A percentile compares a stretch with the other conserved stretches of the same genome.
Evolutionary conservation across 2,888 invertebrate genomes (phyloP).

Genomic region (Perdita meconis): DNA sequence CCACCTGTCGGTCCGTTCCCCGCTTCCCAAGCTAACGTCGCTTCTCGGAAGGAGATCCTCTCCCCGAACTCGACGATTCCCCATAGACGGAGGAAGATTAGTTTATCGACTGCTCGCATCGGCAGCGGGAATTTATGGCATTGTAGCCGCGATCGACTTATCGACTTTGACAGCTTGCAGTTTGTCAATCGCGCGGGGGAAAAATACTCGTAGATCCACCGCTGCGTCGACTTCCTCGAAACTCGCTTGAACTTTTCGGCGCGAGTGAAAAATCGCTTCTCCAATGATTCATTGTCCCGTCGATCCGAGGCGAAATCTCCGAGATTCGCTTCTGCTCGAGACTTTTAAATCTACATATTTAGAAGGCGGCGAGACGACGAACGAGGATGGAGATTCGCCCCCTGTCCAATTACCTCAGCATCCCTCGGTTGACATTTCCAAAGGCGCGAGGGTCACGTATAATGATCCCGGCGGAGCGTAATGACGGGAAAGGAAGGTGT

Average conservation of each 20-base stretch:
- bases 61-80: neutral
- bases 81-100: neutral
- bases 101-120: slow-evolving; percentile 7
- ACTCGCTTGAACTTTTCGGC: too few relatives aligned
- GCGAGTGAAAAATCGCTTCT: too few relatives aligned
- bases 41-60: slow-evolving; percentile 15
- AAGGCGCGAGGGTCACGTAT: slow-evolving; percentile 36
- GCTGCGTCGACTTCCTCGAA: too few relatives aligned
- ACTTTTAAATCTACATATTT: too few relatives aligned
- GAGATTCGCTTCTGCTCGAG: too few relatives aligned
- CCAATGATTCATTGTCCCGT: too few relatives aligned
- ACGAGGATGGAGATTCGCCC: neutral
- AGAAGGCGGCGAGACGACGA: too few relatives aligned
- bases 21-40: slow-evolving; percentile 40
- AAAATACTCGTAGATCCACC: too few relatives aligned
- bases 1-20: slow-evolving; percentile 51
- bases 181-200: neutral
- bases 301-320: too few relatives aligned
- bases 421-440: slow-evolving; percentile 43
- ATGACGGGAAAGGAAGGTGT: slow-evolving; percentile 31
- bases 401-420: slow-evolving; percentile 40
- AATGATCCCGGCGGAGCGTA: slow-evolving; percentile 26
- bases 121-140: neutral
- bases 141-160: neutral
- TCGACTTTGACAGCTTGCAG: too few relatives aligned